phyloP scores from a whole-genome alignment of 2,113 vertebrate species.

The Tursiops truncatus region DNA sequence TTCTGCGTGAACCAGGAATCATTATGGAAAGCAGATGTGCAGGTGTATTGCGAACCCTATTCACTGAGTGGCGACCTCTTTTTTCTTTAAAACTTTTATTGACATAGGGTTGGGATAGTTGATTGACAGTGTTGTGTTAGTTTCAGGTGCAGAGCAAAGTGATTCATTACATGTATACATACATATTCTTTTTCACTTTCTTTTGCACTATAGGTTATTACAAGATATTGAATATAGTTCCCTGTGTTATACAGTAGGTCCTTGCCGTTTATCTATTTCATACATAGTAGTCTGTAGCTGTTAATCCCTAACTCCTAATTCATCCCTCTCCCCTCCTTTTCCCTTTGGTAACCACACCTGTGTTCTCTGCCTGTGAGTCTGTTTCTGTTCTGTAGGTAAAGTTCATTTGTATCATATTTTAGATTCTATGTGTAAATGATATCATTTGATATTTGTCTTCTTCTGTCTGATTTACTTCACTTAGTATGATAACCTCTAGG shows the following conservation, averaged over 20 bases:
- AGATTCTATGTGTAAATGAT: not conserved
- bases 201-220: too few species aligned
- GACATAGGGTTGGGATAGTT: too few species aligned
- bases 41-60: not conserved
- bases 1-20: not conserved
- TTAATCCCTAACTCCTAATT: not conserved
- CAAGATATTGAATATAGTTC: too few species aligned
- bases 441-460: rapidly evolving
- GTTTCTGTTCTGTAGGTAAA: not conserved
- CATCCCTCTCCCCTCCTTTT: not conserved
- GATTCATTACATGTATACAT: too few species aligned
- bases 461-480: not conserved
- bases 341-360: rapidly evolving
- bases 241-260: too few species aligned
- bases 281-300: rapidly evolving
- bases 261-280: not conserved
- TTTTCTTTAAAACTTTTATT: too few species aligned
- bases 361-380: not conserved
- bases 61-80: too few species aligned
- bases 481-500: rapidly evolving
- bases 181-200: too few species aligned
- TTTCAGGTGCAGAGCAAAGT: too few species aligned
- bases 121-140: too few species aligned
- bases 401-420: too few species aligned
- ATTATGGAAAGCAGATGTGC: not conserved